Conservation (phyloP, 2,888 invertebrate genomes). For the Diplazon laetatorius region DNA sequence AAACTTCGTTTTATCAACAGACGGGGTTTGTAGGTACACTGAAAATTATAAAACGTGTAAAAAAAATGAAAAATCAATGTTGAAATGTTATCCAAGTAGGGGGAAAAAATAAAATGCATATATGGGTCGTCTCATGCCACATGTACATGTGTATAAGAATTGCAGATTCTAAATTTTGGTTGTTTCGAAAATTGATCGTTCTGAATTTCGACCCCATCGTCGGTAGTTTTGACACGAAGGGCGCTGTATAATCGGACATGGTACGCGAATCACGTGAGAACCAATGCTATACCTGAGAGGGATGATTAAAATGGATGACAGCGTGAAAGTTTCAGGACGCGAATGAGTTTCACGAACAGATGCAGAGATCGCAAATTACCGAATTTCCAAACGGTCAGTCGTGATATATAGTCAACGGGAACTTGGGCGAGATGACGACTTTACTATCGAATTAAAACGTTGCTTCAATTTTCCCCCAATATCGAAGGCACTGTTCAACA, state of each 20-base stretch:
- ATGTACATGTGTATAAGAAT: too few relatives aligned
- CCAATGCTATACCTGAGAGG: not conserved
- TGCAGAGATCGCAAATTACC: conserved; percentile 12
- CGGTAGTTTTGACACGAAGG: not conserved
- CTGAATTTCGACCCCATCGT: too few relatives aligned
- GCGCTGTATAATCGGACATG: not conserved
- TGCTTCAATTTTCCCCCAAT: conserved; percentile 24
- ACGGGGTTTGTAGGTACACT: too few relatives aligned
- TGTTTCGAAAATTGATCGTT: too few relatives aligned
- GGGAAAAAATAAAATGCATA: too few relatives aligned
- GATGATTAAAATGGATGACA: conserved; percentile 45
- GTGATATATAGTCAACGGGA: not conserved
- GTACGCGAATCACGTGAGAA: not conserved
- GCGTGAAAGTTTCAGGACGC: not conserved
- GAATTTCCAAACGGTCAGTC: not conserved
- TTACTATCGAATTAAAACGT: too few relatives aligned
- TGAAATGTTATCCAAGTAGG: too few relatives aligned
- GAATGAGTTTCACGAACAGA: not conserved
- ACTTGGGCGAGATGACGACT: not conserved
- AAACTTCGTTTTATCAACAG: too few relatives aligned
- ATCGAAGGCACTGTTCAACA: not conserved
- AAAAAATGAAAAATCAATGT: not conserved
- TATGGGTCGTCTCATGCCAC: too few relatives aligned
- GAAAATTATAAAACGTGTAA: not conserved
- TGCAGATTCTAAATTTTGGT: too few relatives aligned